Evolutionary conservation across 2,113 vertebrate genomes (phyloP).

Genomic region (Mesembrinibis cayennensis): DNA sequence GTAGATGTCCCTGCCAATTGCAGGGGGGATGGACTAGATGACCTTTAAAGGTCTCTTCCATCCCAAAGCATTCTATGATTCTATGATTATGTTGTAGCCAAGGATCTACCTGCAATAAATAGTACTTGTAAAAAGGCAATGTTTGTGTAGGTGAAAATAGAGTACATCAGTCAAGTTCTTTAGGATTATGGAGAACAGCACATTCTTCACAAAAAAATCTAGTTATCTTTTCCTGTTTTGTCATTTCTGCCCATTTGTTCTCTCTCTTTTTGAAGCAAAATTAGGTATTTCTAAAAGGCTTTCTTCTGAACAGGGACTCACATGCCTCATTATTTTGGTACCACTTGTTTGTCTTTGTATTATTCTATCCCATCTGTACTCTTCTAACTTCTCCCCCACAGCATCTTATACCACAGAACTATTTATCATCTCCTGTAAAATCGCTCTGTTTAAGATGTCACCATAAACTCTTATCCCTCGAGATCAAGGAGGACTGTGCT

Average conservation of each 20-base stretch:
- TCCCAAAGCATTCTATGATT: no score
- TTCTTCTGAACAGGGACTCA: background rate
- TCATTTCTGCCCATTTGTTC: background rate
- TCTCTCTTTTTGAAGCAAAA: background rate
- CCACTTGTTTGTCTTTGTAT: background rate
- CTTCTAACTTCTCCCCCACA: background rate
- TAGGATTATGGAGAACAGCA: background rate
- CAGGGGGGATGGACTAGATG: no score
- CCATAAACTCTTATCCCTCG: background rate
- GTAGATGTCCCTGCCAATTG: no score
- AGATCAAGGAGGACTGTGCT: background rate
- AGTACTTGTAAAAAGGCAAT: background rate
- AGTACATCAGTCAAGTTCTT: background rate
- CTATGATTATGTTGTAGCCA: accelerated
- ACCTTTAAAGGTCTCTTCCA: no score
- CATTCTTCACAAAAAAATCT: background rate
- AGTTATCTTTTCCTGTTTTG: background rate
- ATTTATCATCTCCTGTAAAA: background rate
- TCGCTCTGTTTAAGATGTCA: background rate
- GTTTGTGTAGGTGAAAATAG: background rate
- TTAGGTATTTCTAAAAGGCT: background rate
- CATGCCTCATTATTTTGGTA: background rate
- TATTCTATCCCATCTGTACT: background rate
- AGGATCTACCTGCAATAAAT: background rate
- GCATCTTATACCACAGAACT: background rate